These are phyloP conservation scores for Nesidiocoris tenuis DNA, from an alignment of 2,888 invertebrate species.

Conservation along the genomic window DNA sequence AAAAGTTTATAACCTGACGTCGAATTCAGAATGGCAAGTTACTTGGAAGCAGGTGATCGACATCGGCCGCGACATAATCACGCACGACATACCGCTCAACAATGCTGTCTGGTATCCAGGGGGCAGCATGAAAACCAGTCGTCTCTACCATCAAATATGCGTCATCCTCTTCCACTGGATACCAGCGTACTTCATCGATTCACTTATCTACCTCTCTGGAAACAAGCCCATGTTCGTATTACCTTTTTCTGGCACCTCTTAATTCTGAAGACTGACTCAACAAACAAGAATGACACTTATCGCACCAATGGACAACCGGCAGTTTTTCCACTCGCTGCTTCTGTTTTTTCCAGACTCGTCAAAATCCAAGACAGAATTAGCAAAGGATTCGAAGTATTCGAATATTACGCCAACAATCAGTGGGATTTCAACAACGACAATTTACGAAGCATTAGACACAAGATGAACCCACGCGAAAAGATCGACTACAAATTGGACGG, in stretches of 20 bases:
- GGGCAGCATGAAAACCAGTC: conserved; percentile 80
- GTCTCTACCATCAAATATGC: conserved; percentile 75
- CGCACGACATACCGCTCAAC: conserved; percentile 79
- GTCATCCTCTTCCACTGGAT: conserved; percentile 85
- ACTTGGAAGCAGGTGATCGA: conserved; percentile 89
- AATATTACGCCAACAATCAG: conserved; percentile 88
- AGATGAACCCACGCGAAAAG: conserved; percentile 67
- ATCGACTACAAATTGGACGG: conserved; percentile 69
- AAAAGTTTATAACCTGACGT: conserved; percentile 63
- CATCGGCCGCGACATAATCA: conserved; percentile 73
- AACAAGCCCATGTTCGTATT: conserved; percentile 80
- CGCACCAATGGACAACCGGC: too few species aligned
- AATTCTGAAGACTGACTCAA: too few species aligned
- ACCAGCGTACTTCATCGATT: conserved; percentile 84
- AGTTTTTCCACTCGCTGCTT: background rate
- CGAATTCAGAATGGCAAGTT: conserved; percentile 68
- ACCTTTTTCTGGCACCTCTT: too few species aligned
- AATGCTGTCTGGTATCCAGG: conserved; percentile 84
- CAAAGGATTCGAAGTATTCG: conserved; percentile 84
- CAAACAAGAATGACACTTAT: too few species aligned
- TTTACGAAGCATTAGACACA: conserved; percentile 60
- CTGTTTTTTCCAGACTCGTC: conserved; percentile 64
- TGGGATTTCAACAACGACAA: conserved; percentile 83
- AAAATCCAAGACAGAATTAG: conserved; percentile 78
- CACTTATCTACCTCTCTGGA: conserved; percentile 73